Percentiles rank a stretch among this genome's conserved stretches.
Evolutionary conservation across 2,113 vertebrate species (phyloP).

Genomic region (Trachemys scripta): DNA sequence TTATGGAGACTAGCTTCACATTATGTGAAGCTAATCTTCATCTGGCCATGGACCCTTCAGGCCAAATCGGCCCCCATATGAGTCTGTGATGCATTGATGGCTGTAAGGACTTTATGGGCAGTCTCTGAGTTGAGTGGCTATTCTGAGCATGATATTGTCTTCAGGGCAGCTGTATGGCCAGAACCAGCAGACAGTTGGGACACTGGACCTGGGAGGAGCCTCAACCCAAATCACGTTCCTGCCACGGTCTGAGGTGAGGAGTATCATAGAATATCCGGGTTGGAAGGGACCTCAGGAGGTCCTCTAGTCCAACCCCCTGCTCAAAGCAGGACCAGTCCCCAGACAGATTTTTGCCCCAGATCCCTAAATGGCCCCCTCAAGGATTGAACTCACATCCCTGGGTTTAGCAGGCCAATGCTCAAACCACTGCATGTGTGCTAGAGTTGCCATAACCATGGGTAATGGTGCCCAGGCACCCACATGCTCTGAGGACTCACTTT

Average conservation of each 20-base stretch:
- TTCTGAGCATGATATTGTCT: conserved; percentile 67
- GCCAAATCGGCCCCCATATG: background rate
- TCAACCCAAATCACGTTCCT: conserved; percentile 98
- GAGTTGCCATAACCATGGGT: background rate
- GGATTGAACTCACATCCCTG: too few relatives aligned
- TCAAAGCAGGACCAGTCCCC: too few relatives aligned
- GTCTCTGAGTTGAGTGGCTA: background rate
- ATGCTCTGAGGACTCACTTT: background rate
- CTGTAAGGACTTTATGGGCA: background rate
- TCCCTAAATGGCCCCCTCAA: too few relatives aligned
- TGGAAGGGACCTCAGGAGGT: too few relatives aligned
- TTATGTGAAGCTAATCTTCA: background rate
- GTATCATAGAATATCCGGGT: background rate
- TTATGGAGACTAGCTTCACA: background rate
- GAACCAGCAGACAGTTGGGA: conserved; percentile 89
- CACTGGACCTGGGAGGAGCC: conserved; percentile 95
- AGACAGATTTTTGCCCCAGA: too few relatives aligned
- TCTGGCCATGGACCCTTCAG: background rate
- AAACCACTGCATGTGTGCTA: background rate
- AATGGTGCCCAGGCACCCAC: background rate
- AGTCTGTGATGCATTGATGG: background rate
- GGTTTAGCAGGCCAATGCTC: too few relatives aligned
- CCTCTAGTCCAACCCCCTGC: too few relatives aligned
- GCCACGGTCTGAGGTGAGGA: conserved; percentile 90
- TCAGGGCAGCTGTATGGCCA: conserved; percentile 92